Percentiles rank a stretch among this genome's conserved stretches.
These are phyloP conservation scores for Halcyon leucocephala DNA, from an alignment of 2,797 vertebrate species.

Conservation along the genomic window DNA sequence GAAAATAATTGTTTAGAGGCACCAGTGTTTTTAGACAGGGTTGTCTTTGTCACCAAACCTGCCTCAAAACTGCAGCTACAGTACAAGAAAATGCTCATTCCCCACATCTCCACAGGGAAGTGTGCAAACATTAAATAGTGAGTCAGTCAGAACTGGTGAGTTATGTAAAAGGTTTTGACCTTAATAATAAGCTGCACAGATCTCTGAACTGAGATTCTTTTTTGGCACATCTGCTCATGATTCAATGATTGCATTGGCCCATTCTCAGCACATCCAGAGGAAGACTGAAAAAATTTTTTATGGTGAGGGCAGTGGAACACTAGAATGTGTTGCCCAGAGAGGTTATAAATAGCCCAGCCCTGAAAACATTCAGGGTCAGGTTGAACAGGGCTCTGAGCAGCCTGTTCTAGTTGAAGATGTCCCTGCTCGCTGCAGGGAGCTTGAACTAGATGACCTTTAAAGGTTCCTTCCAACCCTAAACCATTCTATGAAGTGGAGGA, in stretches of 20 bases:
- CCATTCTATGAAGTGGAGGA: neutral
- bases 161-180: neutral
- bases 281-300: neutral
- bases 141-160: neutral
- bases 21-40: neutral
- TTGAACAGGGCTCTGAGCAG: neutral
- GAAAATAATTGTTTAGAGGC: neutral
- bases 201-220: neutral
- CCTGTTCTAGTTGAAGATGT: neutral
- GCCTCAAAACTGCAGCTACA: neutral
- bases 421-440: neutral
- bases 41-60: neutral
- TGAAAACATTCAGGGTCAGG: neutral
- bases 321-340: neutral
- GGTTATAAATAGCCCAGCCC: neutral
- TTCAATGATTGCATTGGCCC: neutral
- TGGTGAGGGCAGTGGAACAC: neutral
- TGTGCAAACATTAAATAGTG: neutral
- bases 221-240: neutral
- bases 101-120: neutral
- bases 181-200: neutral
- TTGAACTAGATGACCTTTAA: neutral
- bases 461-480: neutral
- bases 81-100: neutral
- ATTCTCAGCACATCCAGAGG: neutral